Evolutionary conservation across 2,888 invertebrate species (phyloP).

Genomic region (Noctua comes): DNA sequence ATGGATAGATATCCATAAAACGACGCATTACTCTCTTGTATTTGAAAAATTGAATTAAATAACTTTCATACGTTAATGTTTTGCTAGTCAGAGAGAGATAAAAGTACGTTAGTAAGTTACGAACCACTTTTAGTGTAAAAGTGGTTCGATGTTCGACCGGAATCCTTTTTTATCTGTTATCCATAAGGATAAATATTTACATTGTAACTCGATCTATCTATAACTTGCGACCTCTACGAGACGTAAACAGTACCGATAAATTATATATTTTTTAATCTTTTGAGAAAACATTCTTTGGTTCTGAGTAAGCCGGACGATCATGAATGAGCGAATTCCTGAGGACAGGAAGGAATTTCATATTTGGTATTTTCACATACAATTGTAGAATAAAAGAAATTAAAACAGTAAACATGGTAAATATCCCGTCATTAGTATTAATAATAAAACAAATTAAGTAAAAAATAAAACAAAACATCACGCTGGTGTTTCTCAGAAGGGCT

Average conservation of each 20-base stretch:
- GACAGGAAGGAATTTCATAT: no score
- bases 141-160: not conserved
- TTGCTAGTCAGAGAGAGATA: not conserved
- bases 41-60: no score
- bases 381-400: no score
- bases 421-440: no score
- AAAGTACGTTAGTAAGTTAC: not conserved
- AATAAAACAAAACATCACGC: not conserved
- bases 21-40: not conserved
- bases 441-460: no score
- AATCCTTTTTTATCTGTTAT: slow-evolving; percentile 23
- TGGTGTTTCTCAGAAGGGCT: not conserved
- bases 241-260: slow-evolving; percentile 6
- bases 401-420: no score
- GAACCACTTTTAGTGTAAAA: no score
- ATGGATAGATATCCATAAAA: no score
- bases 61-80: no score
- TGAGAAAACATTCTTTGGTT: not conserved
- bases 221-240: slow-evolving; percentile 5
- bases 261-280: slow-evolving; percentile 16
- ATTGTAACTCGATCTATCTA: slow-evolving; percentile 31
- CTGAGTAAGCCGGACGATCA: slow-evolving; percentile 16
- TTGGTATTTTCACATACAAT: not conserved
- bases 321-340: slow-evolving; percentile 6
- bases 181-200: slow-evolving; percentile 25